These are phyloP conservation scores for Acrobasis consociella DNA, from an alignment of 2,888 invertebrate genomes.

Conservation along the genomic window DNA sequence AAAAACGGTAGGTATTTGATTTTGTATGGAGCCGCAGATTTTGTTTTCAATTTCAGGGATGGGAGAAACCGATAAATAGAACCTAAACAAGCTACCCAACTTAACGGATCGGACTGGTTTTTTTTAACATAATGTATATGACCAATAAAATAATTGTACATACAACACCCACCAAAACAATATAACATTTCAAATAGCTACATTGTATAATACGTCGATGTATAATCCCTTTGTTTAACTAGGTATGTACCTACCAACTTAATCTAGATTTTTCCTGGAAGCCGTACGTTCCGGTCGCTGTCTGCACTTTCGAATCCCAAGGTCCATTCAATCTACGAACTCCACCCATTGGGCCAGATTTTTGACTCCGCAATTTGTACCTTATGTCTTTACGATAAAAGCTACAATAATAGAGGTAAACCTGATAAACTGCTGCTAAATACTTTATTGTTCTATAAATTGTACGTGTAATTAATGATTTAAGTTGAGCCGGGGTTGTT, in stretches of 20 bases:
- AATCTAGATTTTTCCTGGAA: conserved; percentile 40
- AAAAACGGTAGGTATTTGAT: too few relatives aligned
- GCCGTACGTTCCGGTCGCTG: conserved; percentile 34
- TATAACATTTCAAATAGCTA: too few relatives aligned
- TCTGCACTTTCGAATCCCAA: conserved; percentile 37
- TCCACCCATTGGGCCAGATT: conserved; percentile 28
- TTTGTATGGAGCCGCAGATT: too few relatives aligned
- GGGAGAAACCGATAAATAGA: too few relatives aligned
- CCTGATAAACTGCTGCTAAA: conserved; percentile 17
- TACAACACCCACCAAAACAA: too few relatives aligned
- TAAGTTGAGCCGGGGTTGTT: conserved; percentile 36
- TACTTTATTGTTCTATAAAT: conserved; percentile 43
- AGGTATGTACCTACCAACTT: too few relatives aligned
- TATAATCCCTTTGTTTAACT: conserved; percentile 15
- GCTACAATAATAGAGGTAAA: neutral
- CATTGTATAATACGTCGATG: too few relatives aligned
- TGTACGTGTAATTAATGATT: conserved; percentile 49
- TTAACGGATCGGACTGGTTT: too few relatives aligned
- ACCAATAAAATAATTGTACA: too few relatives aligned
- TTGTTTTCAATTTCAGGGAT: too few relatives aligned
- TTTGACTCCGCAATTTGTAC: conserved; percentile 8
- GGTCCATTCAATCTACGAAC: conserved; percentile 33
- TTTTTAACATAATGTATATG: too few relatives aligned
- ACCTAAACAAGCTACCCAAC: too few relatives aligned
- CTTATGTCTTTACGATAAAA: neutral